A percentile compares a stretch with the other conserved stretches of the same genome.
Evolutionary conservation across 1,140 invertebrate genomes (phyloP).

Genomic region (Bombus balteatus): DNA sequence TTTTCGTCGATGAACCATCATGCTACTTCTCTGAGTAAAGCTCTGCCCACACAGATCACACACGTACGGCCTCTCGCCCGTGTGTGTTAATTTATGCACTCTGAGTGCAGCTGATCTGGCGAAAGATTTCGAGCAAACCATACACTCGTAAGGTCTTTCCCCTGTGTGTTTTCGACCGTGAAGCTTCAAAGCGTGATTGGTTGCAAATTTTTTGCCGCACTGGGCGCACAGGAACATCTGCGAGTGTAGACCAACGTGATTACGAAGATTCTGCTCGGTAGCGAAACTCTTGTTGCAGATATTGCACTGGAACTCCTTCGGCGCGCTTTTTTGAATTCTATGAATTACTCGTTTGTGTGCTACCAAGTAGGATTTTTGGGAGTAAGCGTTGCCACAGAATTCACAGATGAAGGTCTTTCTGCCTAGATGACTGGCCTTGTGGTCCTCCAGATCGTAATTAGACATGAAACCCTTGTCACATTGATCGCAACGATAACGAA

Average conservation of each 20-base stretch:
- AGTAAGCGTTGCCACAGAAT: conserved; percentile 24
- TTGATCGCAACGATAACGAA: conserved; percentile 15
- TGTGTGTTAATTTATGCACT: conserved; percentile 86
- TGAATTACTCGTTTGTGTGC: conserved; percentile 25
- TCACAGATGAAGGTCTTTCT: conserved; percentile 31
- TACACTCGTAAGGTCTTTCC: conserved; percentile 79
- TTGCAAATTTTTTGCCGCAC: conserved; percentile 85
- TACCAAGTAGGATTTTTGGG: conserved; percentile 5
- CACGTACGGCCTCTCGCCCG: conserved; percentile 84
- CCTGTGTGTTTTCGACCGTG: conserved; percentile 84
- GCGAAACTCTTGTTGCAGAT: conserved; percentile 77
- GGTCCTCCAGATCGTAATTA: conserved; percentile 8
- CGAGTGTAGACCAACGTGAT: not conserved
- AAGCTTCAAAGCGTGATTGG: conserved; percentile 76
- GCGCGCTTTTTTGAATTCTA: not conserved
- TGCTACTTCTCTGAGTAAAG: conserved; percentile 81
- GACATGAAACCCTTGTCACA: conserved; percentile 4
- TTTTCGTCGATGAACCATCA: conserved; percentile 52
- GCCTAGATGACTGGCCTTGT: not conserved
- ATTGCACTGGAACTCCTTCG: conserved; percentile 72
- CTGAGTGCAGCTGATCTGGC: conserved; percentile 85
- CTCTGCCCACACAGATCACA: conserved; percentile 86
- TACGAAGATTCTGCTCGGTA: conserved; percentile 57
- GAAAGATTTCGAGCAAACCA: conserved; percentile 79
- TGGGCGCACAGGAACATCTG: conserved; percentile 80